These are phyloP conservation scores for Cynodonichthys magdalenae DNA, from an alignment of 2,797 vertebrate species.

Conservation along the genomic window DNA sequence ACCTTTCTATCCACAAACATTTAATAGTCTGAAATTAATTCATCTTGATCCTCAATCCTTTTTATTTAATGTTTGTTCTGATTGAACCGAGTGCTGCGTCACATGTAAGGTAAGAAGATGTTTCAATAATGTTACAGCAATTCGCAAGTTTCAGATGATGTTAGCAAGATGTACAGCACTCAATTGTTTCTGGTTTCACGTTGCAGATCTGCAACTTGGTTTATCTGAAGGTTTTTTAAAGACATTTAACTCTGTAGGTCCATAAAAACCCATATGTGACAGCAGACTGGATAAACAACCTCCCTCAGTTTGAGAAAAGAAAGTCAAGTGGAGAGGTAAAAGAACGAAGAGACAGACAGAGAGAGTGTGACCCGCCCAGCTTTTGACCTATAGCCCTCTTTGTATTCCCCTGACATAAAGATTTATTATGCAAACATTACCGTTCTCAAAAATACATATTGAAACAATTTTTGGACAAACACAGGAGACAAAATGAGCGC, in stretches of 20 bases:
- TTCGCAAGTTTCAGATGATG: too few species aligned
- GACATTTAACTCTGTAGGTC: slow-evolving; percentile 47
- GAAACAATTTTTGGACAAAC: slow-evolving; percentile 81
- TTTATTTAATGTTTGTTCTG: too few species aligned
- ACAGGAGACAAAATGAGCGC: slow-evolving; percentile 75
- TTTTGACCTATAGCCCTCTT: slow-evolving; percentile 72
- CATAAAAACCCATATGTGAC: slow-evolving; percentile 58
- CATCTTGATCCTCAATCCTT: too few species aligned
- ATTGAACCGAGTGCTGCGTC: too few species aligned
- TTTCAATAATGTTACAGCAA: too few species aligned
- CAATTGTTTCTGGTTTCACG: neutral
- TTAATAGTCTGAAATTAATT: too few species aligned
- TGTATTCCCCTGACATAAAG: slow-evolving; percentile 79
- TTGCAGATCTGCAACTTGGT: neutral
- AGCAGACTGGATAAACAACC: slow-evolving; percentile 72
- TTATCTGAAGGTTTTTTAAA: slow-evolving; percentile 18
- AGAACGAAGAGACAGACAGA: slow-evolving; percentile 26
- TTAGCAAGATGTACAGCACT: too few species aligned
- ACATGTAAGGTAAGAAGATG: too few species aligned
- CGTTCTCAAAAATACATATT: slow-evolving; percentile 84
- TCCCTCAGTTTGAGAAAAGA: slow-evolving; percentile 59
- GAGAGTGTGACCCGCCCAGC: slow-evolving; percentile 64
- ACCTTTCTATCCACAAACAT: too few species aligned
- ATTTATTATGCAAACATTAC: slow-evolving; percentile 83
- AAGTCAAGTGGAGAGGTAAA: slow-evolving; percentile 55